A percentile compares a stretch with the other conserved stretches of the same genome.
These are phyloP conservation scores for Microplitis deprimator DNA, from an alignment of 2,888 invertebrate species.

Conservation along the genomic window DNA sequence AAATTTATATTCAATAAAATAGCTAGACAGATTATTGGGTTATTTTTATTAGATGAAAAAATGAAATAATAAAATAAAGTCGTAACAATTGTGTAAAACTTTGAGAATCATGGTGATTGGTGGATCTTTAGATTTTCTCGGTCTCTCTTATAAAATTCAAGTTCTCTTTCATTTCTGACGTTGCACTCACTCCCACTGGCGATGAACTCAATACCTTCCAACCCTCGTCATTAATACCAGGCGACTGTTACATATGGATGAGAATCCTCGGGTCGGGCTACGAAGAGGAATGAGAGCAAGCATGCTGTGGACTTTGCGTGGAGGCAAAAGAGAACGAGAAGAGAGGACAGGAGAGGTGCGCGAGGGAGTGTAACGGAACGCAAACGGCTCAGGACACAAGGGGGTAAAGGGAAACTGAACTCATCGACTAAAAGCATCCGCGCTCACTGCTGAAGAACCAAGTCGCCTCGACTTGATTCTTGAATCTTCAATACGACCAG, in stretches of 20 bases:
- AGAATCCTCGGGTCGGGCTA: slow-evolving; percentile 63
- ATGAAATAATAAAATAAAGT: slow-evolving; percentile 62
- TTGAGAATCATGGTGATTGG: slow-evolving; percentile 39
- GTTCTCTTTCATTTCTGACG: slow-evolving; percentile 34
- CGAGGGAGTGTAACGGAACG: slow-evolving; percentile 53
- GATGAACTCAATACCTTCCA: slow-evolving; percentile 43
- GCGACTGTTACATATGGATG: slow-evolving; percentile 72
- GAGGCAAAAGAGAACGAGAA: slow-evolving; percentile 40
- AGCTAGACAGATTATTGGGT: slow-evolving; percentile 60
- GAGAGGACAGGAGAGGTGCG: slow-evolving; percentile 36
- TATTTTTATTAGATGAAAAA: slow-evolving; percentile 68
- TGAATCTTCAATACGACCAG: slow-evolving; percentile 46
- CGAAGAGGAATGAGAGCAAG: slow-evolving; percentile 42
- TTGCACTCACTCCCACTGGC: slow-evolving; percentile 34
- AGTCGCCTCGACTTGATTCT: slow-evolving; percentile 56
- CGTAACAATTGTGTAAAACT: slow-evolving; percentile 34
- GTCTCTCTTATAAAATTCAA: neutral
- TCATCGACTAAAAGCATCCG: slow-evolving; percentile 72
- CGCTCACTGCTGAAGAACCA: slow-evolving; percentile 48
- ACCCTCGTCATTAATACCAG: slow-evolving; percentile 70
- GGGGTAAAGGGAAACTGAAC: slow-evolving; percentile 65
- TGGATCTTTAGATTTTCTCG: slow-evolving; percentile 17
- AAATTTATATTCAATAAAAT: slow-evolving; percentile 29
- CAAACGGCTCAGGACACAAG: slow-evolving; percentile 53
- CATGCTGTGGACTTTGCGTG: slow-evolving; percentile 28